Percentiles rank a stretch among this genome's conserved stretches.
Evolutionary conservation across 2,888 invertebrate genomes (phyloP).

Genomic region (Brassicogethes aeneus): DNA sequence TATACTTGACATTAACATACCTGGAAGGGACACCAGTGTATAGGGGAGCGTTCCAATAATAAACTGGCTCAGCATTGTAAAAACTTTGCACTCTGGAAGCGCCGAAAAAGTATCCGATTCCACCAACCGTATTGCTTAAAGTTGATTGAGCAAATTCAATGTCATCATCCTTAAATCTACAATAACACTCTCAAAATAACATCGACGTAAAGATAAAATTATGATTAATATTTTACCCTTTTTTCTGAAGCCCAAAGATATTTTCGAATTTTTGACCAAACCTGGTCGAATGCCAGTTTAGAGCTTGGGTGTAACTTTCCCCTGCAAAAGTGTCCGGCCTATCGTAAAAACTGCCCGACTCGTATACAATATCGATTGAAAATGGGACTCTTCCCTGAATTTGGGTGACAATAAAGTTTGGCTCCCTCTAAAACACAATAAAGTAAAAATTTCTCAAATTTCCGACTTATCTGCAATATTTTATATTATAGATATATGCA

Average conservation of each 20-base stretch:
- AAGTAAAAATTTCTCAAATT: no score
- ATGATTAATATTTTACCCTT: no score
- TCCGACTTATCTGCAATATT: no score
- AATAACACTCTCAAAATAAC: conserved; percentile 11
- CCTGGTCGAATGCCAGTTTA: conserved; percentile 49
- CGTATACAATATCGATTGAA: conserved; percentile 73
- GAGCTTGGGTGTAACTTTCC: conserved; percentile 53
- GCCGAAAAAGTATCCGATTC: conserved; percentile 96
- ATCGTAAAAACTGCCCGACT: conserved; percentile 60
- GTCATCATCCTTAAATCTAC: conserved; percentile 51
- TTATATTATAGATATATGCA: no score
- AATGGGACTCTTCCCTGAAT: conserved; percentile 71
- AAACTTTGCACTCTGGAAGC: conserved; percentile 73
- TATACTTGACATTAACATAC: no score
- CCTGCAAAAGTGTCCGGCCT: conserved; percentile 50
- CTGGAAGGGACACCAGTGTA: conserved; percentile 87
- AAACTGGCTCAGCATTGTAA: conserved; percentile 75
- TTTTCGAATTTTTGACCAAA: conserved; percentile 77
- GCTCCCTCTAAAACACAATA: conserved; percentile 44
- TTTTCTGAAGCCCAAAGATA: conserved; percentile 63
- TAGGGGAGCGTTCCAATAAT: conserved; percentile 89
- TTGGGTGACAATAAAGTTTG: conserved; percentile 74
- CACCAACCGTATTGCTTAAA: conserved; percentile 89
- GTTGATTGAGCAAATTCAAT: conserved; percentile 73
- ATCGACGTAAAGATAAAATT: no score